These are phyloP conservation scores for Trachops cirrhosus DNA, from an alignment of 2,797 vertebrate species.

Conservation along the genomic window DNA sequence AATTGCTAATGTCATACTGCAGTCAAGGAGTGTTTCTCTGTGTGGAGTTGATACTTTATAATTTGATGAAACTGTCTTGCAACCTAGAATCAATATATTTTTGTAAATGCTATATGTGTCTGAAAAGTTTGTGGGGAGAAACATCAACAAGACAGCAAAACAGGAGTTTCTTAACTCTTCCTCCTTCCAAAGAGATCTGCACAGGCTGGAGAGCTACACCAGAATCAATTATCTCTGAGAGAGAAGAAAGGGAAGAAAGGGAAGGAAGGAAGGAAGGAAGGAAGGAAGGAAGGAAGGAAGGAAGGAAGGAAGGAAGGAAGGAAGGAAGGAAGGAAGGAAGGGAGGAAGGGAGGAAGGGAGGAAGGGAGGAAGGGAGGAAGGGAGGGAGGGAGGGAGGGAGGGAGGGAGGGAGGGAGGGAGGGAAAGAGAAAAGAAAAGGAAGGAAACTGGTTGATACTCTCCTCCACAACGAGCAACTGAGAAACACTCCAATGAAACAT, in stretches of 20 bases:
- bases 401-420: fast-evolving
- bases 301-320: no score
- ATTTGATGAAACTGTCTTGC: neutral
- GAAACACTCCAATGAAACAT: neutral
- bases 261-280: no score
- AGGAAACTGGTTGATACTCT: neutral
- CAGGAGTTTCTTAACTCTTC: neutral
- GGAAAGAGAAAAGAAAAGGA: neutral
- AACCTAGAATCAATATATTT: neutral
- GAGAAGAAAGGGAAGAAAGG: no score
- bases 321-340: no score
- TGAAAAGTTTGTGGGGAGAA: neutral
- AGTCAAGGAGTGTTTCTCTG: neutral
- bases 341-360: no score
- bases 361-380: no score
- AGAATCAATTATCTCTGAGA: neutral
- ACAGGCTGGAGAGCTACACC: neutral
- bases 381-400: fast-evolving
- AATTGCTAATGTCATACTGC: neutral
- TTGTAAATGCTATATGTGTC: neutral
- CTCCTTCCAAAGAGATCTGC: neutral
- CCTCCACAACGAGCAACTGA: neutral
- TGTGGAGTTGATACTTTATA: neutral
- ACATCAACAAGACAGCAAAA: neutral
- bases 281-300: no score